Percentiles rank a stretch among this genome's conserved stretches.
Conservation (phyloP, 2,888 invertebrate genomes). For the Nyleta sp. region DNA sequence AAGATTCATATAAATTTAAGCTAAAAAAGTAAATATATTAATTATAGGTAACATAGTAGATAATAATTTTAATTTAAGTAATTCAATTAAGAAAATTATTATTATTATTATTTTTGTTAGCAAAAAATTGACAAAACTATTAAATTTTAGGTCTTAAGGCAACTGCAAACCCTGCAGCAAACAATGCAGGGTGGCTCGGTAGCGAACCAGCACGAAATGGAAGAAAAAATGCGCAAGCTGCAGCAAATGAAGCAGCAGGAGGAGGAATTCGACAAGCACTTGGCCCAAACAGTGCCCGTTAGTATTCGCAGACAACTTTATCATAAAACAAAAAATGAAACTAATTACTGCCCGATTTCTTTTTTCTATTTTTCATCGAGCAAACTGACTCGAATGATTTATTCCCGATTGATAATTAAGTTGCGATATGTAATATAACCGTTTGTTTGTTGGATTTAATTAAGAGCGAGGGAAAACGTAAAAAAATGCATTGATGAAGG, state of each 20-base stretch:
- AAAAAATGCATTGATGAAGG: slow-evolving; percentile 47
- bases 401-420: too few relatives aligned
- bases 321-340: background rate
- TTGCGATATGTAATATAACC: too few relatives aligned
- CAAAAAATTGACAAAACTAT: too few relatives aligned
- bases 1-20: too few relatives aligned
- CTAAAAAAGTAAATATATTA: too few relatives aligned
- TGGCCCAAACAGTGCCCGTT: slow-evolving; percentile 89
- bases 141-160: slow-evolving; percentile 88
- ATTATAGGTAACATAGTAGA: too few relatives aligned
- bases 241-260: slow-evolving; percentile 89
- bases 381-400: too few relatives aligned
- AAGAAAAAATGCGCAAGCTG: slow-evolving; percentile 87
- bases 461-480: background rate
- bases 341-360: background rate
- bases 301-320: slow-evolving; percentile 66
- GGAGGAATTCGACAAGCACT: slow-evolving; percentile 89
- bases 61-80: too few relatives aligned
- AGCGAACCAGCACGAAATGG: slow-evolving; percentile 86
- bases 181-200: slow-evolving; percentile 77
- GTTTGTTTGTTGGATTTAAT: too few relatives aligned
- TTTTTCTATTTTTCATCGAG: too few relatives aligned
- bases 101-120: too few relatives aligned
- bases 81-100: too few relatives aligned
- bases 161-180: slow-evolving; percentile 91